phyloP scores from a whole-genome alignment of 2,113 vertebrate genomes.

The Tyrannus savana region DNA sequence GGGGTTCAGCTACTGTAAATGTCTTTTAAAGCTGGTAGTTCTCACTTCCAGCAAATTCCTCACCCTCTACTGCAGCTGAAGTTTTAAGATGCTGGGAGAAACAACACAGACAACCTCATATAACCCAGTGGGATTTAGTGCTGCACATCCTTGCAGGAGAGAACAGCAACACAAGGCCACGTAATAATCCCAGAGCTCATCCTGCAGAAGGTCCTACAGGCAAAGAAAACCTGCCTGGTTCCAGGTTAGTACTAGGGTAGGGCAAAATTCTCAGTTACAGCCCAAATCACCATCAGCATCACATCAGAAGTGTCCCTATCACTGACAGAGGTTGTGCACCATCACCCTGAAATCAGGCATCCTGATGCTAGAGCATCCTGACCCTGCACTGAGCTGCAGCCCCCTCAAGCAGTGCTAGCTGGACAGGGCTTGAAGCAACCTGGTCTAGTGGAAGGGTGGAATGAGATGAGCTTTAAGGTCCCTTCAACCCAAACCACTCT shows the following conservation, averaged over 20 bases:
- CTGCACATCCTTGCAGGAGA: not conserved
- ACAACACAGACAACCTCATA: not conserved
- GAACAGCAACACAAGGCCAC: not conserved
- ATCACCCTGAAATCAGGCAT: not conserved
- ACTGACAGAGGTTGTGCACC: accelerated
- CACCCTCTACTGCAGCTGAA: not conserved
- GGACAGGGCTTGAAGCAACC: not conserved
- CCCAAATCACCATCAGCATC: not conserved
- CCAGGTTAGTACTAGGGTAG: accelerated
- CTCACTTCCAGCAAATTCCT: not conserved
- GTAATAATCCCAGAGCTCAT: not conserved
- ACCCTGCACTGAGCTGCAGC: not conserved
- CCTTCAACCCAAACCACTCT: not conserved
- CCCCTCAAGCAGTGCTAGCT: not conserved
- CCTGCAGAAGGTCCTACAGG: not conserved
- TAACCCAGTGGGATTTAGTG: not conserved
- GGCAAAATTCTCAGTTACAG: not conserved
- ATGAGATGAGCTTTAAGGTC: not conserved
- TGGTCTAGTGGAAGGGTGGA: not conserved
- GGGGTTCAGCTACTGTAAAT: not conserved
- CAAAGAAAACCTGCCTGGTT: not conserved
- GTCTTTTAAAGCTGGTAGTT: not conserved
- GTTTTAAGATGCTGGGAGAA: not conserved
- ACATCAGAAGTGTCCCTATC: not conserved
- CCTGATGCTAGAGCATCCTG: not conserved